phyloP scores from a whole-genome alignment of 2,797 vertebrate species.

The Serranus cabrilla region DNA sequence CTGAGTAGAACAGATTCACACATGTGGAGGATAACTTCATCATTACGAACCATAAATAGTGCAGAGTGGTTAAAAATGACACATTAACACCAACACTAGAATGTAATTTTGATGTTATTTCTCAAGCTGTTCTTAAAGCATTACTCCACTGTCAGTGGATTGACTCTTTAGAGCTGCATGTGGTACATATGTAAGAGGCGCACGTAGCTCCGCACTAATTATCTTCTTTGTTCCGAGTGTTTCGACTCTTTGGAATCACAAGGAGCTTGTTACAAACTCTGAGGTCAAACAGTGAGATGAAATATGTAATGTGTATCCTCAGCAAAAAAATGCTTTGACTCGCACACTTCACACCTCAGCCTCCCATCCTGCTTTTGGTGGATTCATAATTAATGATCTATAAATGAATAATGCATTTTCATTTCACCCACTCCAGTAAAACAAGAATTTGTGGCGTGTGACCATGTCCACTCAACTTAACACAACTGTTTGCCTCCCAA shows the following conservation, averaged over 20 bases:
- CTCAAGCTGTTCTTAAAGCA: conserved; percentile 6
- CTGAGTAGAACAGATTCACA: conserved; percentile 2
- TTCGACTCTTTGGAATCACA: conserved; percentile 52
- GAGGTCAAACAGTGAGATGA: conserved; percentile 73
- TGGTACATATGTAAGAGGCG: conserved; percentile 27
- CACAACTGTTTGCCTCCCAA: conserved; percentile 61
- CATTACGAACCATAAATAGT: conserved; percentile 1
- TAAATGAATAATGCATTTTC: conserved; percentile 86
- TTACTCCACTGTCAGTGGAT: conserved; percentile 28
- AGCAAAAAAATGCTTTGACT: conserved; percentile 72
- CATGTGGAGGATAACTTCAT: conserved; percentile 15
- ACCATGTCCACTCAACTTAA: conserved; percentile 76
- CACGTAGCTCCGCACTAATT: conserved; percentile 29
- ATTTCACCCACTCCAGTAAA: conserved; percentile 74
- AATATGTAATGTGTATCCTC: conserved; percentile 78
- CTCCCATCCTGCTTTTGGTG: conserved; percentile 70
- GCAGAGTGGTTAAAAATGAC: neutral
- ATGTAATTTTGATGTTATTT: conserved; percentile 8
- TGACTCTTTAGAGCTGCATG: conserved; percentile 13
- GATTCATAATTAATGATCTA: conserved; percentile 85
- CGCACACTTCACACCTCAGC: conserved; percentile 76
- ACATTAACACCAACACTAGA: conserved; percentile 7
- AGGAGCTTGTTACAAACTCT: conserved; percentile 59
- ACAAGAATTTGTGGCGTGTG: conserved; percentile 77
- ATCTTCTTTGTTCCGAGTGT: conserved; percentile 51